Evolutionary conservation across 2,797 vertebrate genomes (phyloP), one percentile per base, ranked within the genome.

Genomic region (Ptychadena robeensis): DNA sequence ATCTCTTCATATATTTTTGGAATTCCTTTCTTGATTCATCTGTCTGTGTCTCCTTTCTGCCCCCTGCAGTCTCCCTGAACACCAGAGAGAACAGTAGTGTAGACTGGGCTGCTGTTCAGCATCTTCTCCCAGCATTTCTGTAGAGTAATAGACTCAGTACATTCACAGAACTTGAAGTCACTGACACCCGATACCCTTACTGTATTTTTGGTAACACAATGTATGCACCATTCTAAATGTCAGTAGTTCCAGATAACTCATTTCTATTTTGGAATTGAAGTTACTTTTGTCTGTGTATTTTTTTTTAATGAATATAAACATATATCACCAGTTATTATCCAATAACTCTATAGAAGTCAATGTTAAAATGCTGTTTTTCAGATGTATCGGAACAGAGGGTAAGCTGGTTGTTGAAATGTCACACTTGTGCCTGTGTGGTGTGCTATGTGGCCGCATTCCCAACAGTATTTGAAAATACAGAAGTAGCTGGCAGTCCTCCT

Each of bases 31-130:
- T 69, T 70, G 71, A 76, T 48, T 80, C 71, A 71, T 80, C 65
- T 69, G 77, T 75, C 44, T 84, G 78, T 75, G 82, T 80, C 77
- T 84, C 82, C 70, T 70, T 25, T 84, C 82, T 85, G 82, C 82
- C 82, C 82, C 82, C 82, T 85, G 82, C 77, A 85, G 82, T 85
- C 65, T 80, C 53, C 40, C 35, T 27, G 30, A 70, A 27, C n/a
- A 35, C 35, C 63, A 67, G 31, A 84, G 78, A 44, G 34, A 40
- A 73, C 32, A 72, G 27, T 66, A 32, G 57, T 61, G n/a, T 27
- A 35, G 10, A 64, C 27, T 37, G 68, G 61, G 25, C 75, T 78
- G 59, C 64, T 40, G 48, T 27, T 15, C 80, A 77, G 63, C 67
- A 70, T 77, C 72, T 34, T 63, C 59, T 71, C 66, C 57, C 53